Evolutionary conservation across 2,797 vertebrate species (phyloP).

Genomic region (Sebastes reedi): DNA sequence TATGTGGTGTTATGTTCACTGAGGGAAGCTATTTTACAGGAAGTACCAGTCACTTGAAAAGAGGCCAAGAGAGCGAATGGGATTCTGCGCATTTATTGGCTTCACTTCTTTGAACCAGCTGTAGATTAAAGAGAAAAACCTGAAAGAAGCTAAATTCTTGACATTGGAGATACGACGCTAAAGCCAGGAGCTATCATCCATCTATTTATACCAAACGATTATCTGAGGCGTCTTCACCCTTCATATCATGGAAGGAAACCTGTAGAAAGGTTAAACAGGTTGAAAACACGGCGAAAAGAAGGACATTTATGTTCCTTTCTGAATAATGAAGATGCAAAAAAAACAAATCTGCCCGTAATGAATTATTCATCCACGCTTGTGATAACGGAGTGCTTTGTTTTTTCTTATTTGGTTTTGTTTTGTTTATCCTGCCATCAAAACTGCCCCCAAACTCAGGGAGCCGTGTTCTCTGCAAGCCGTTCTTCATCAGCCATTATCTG

Average conservation of each 20-base stretch:
- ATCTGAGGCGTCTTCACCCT: not conserved
- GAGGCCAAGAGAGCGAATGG: slow-evolving; percentile 44
- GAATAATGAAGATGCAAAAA: slow-evolving; percentile 39
- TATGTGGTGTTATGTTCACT: slow-evolving; percentile 58
- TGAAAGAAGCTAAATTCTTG: slow-evolving; percentile 35
- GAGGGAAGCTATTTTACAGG: slow-evolving; percentile 58
- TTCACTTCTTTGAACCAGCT: slow-evolving; percentile 29
- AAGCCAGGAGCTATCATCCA: not conserved
- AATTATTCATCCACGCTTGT: slow-evolving; percentile 56
- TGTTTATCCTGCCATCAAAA: slow-evolving; percentile 48
- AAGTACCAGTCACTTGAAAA: slow-evolving; percentile 56
- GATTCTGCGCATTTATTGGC: slow-evolving; percentile 38
- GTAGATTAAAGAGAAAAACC: slow-evolving; percentile 27
- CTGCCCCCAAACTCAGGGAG: slow-evolving; percentile 15
- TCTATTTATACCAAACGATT: not conserved
- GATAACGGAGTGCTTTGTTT: slow-evolving; percentile 32
- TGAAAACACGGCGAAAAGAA: not conserved
- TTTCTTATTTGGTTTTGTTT: slow-evolving; percentile 3
- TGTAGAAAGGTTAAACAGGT: slow-evolving; percentile 25
- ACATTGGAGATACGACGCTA: slow-evolving; percentile 37
- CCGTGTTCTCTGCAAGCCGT: not conserved
- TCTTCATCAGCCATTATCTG: slow-evolving; percentile 48
- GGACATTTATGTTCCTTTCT: slow-evolving; percentile 18
- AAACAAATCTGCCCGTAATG: slow-evolving; percentile 17
- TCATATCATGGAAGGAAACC: not conserved